phyloP scores from a whole-genome alignment of 2,113 vertebrate genomes.

The Eulemur macaco region DNA sequence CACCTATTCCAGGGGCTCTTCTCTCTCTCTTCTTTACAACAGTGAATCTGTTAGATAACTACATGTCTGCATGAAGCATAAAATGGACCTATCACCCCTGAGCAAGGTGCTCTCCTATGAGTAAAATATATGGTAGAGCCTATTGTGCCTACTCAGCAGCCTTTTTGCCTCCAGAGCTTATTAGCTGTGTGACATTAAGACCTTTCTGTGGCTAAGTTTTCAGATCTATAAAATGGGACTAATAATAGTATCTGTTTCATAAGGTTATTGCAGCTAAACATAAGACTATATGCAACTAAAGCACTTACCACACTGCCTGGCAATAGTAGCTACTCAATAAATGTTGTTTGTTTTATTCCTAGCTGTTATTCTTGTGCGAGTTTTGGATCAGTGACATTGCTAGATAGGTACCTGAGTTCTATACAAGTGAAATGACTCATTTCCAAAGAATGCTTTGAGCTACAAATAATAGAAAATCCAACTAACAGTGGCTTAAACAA shows the following conservation, averaged over 20 bases:
- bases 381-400: neutral
- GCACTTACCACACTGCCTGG: neutral
- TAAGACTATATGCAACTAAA: neutral
- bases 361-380: neutral
- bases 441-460: neutral
- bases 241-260: neutral
- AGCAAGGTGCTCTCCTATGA: neutral
- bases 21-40: neutral
- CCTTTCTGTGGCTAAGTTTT: neutral
- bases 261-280: neutral
- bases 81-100: neutral
- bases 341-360: constrained; percentile 14
- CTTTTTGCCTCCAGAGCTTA: neutral
- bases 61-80: neutral
- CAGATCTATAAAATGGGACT: neutral
- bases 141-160: neutral
- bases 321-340: neutral
- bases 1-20: neutral
- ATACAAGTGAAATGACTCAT: neutral
- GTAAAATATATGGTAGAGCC: neutral
- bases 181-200: neutral
- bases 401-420: neutral
- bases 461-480: constrained; percentile 29
- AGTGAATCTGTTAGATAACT: neutral
- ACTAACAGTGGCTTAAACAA: neutral